These are phyloP conservation scores for Psococerastis gibbosa DNA, from an alignment of 2,888 invertebrate species.

Conservation along the genomic window DNA sequence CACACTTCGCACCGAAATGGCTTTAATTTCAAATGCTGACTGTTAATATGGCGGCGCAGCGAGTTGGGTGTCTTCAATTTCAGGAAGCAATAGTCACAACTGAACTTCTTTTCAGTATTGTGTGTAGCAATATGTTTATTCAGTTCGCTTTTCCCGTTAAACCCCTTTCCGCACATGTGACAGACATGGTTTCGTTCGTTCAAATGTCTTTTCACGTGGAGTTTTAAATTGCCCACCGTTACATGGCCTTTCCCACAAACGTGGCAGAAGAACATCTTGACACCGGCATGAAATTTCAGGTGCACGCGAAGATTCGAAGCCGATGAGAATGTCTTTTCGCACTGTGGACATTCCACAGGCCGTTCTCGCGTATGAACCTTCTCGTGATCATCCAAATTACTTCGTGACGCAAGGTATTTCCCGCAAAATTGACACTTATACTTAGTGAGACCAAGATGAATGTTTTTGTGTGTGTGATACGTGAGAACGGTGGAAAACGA, in stretches of 20 bases:
- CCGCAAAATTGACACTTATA: constrained; percentile 8
- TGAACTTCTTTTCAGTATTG: constrained; percentile 38
- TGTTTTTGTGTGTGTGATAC: constrained; percentile 1
- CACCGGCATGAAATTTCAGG: constrained; percentile 18
- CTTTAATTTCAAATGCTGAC: constrained; percentile 46
- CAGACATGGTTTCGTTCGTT: constrained; percentile 17
- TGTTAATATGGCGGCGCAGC: constrained; percentile 40
- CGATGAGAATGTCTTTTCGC: constrained; percentile 16
- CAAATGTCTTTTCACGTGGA: constrained; percentile 18
- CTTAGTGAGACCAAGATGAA: constrained; percentile 5
- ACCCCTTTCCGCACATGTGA: constrained; percentile 31
- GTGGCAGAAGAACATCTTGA: constrained; percentile 17
- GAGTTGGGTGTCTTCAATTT: constrained; percentile 21
- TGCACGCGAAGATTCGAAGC: constrained; percentile 13
- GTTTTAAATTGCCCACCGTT: constrained; percentile 16
- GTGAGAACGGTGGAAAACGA: constrained; percentile 3
- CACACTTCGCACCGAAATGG: constrained; percentile 52
- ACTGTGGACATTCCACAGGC: constrained; percentile 14
- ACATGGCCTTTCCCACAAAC: constrained; percentile 27
- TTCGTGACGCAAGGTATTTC: constrained; percentile 13
- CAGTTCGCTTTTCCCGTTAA: constrained; percentile 43
- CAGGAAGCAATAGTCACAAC: constrained; percentile 36
- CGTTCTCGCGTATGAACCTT: constrained; percentile 18
- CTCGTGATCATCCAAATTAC: constrained; percentile 19
- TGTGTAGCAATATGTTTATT: constrained; percentile 38